phyloP scores from a whole-genome alignment of 92 coral and sea anemone genomes.

The Zoanthus solanderi region DNA sequence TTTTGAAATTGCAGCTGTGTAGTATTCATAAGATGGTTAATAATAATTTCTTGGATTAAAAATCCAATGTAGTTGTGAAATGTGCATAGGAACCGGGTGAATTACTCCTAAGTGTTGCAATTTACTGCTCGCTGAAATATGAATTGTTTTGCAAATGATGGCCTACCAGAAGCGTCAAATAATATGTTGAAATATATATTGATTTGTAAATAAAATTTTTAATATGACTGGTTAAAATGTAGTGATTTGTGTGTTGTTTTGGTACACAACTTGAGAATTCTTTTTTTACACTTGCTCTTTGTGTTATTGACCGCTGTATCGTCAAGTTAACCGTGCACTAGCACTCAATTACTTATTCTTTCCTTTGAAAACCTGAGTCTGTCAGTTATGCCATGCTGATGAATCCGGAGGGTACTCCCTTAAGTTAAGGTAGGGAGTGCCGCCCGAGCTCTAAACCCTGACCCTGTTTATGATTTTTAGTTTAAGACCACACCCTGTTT shows the following conservation, averaged over 20 bases:
- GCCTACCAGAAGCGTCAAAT: neutral
- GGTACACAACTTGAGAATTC: no score
- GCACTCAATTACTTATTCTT: no score
- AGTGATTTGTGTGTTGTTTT: neutral
- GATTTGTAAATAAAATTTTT: conserved; percentile 54
- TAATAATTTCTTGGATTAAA: neutral
- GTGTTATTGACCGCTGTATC: no score
- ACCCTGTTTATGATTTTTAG: no score
- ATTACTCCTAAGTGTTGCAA: conserved; percentile 14
- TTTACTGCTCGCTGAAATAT: conserved; percentile 41
- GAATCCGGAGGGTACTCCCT: no score
- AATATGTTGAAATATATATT: conserved; percentile 42
- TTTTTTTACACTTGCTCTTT: no score
- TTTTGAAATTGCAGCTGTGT: neutral
- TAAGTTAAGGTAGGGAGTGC: no score
- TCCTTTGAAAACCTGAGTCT: no score
- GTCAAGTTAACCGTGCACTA: no score
- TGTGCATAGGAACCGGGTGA: conserved; percentile 5
- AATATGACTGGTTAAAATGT: conserved; percentile 30
- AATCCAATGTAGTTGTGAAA: neutral
- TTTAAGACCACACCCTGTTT: no score
- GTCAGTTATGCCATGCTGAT: no score
- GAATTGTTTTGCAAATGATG: conserved; percentile 23
- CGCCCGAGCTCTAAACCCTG: no score
- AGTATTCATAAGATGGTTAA: neutral